phyloP scores from a whole-genome alignment of 2,113 vertebrate species.

The Hemicordylus capensis region DNA sequence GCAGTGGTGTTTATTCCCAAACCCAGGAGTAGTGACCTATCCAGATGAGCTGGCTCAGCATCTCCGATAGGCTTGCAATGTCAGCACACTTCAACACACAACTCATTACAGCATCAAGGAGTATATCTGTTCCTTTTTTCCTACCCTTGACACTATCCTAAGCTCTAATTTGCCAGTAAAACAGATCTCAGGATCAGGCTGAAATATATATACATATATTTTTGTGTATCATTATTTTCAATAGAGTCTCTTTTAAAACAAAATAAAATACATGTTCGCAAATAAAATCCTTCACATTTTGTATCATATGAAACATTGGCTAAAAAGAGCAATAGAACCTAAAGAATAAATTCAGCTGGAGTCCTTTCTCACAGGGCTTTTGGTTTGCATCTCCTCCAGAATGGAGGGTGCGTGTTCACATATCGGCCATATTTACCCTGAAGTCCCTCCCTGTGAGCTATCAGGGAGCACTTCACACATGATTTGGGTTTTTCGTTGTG shows the following conservation, averaged over 20 bases:
- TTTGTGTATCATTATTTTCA: background rate
- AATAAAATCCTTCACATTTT: background rate
- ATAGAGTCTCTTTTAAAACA: background rate
- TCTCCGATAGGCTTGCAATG: background rate
- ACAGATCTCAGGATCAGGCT: background rate
- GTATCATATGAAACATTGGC: slow-evolving; percentile 48
- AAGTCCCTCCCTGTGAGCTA: too few species aligned
- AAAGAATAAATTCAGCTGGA: slow-evolving; percentile 65
- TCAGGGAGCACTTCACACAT: too few species aligned
- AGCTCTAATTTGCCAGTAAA: background rate
- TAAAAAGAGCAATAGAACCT: slow-evolving; percentile 56
- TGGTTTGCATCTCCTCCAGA: too few species aligned
- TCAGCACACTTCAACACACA: background rate
- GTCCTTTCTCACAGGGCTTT: too few species aligned
- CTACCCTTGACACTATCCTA: background rate
- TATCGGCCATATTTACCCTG: too few species aligned
- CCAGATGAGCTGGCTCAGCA: background rate
- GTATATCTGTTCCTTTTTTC: background rate
- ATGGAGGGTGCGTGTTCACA: too few species aligned
- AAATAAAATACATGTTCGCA: too few species aligned
- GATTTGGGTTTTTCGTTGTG: too few species aligned
- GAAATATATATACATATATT: background rate
- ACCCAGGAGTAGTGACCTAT: background rate
- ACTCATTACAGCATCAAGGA: background rate
- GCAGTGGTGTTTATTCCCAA: background rate